A percentile compares a stretch with the other conserved stretches of the same genome.
These are phyloP conservation scores for Melanotaenia boesemani DNA, from an alignment of 2,797 vertebrate species.

Conservation along the genomic window DNA sequence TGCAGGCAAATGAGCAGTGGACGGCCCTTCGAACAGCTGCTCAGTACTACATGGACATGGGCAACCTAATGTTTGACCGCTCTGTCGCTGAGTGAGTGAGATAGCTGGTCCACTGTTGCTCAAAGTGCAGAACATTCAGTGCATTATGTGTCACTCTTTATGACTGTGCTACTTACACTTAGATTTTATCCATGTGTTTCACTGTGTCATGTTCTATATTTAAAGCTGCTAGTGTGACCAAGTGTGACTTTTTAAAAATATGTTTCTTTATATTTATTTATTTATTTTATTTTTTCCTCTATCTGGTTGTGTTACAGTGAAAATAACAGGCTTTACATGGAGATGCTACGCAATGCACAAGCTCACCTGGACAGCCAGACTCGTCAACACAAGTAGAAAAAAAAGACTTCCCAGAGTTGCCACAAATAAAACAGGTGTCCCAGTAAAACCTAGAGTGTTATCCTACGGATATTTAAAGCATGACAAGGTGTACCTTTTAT, in stretches of 20 bases:
- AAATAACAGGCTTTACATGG: slow-evolving; percentile 75
- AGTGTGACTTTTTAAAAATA: neutral
- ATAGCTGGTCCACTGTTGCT: neutral
- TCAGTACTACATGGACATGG: slow-evolving; percentile 82
- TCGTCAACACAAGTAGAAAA: slow-evolving; percentile 41
- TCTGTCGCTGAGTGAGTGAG: slow-evolving; percentile 74
- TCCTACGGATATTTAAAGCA: neutral
- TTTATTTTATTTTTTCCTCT: neutral
- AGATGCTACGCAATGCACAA: slow-evolving; percentile 73
- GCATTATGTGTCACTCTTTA: no score
- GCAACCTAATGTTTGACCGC: slow-evolving; percentile 76
- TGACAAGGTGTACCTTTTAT: neutral
- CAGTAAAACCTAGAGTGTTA: neutral
- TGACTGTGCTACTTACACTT: neutral
- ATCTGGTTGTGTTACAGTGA: slow-evolving; percentile 62
- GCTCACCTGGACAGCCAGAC: slow-evolving; percentile 76
- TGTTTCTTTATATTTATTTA: neutral
- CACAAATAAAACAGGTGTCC: neutral
- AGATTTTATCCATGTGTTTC: neutral
- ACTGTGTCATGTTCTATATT: neutral
- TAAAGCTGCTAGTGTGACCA: neutral
- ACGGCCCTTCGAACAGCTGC: slow-evolving; percentile 70
- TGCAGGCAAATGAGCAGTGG: slow-evolving; percentile 78
- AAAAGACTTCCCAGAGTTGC: neutral
- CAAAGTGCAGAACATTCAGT: neutral